A percentile compares a stretch with the other conserved stretches of the same genome.
These are phyloP conservation scores for Atta texana DNA, from an alignment of 1,140 invertebrate genomes.

Conservation along the genomic window DNA sequence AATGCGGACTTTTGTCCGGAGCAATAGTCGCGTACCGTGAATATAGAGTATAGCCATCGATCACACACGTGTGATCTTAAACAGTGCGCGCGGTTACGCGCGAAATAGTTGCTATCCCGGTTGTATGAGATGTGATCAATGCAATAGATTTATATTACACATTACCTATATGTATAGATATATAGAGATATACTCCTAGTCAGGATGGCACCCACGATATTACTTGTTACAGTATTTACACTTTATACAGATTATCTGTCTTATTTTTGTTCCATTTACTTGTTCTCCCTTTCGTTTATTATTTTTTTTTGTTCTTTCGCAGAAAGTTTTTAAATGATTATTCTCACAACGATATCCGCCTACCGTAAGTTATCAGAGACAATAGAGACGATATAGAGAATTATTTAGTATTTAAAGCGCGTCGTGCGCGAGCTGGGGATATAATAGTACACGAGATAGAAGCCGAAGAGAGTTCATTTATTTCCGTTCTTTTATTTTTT, in stretches of 20 bases:
- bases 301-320: conserved; percentile 38
- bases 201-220: conserved; percentile 82
- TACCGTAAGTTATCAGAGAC: conserved; percentile 76
- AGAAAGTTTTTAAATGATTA: conserved; percentile 69
- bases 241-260: conserved; percentile 75
- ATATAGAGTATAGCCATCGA: conserved; percentile 76
- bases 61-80: conserved; percentile 58
- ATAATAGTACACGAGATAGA: conserved; percentile 46
- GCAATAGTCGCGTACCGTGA: conserved; percentile 80
- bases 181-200: conserved; percentile 82
- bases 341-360: conserved; percentile 73
- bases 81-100: conserved; percentile 70
- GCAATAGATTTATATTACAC: conserved; percentile 78
- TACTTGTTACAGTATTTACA: conserved; percentile 85
- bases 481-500: conserved; percentile 18
- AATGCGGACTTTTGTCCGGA: conserved; percentile 83
- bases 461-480: conserved; percentile 10
- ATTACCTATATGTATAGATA: conserved; percentile 80
- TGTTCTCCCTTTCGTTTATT: conserved; percentile 48
- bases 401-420: conserved; percentile 81
- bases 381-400: conserved; percentile 80
- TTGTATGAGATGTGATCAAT: conserved; percentile 78
- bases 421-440: conserved; percentile 52
- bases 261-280: conserved; percentile 63
- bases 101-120: conserved; percentile 71